Percentiles rank a stretch among this genome's conserved stretches.
Evolutionary conservation across 2,888 invertebrate species (phyloP).

Genomic region (Xylota segnis): DNA sequence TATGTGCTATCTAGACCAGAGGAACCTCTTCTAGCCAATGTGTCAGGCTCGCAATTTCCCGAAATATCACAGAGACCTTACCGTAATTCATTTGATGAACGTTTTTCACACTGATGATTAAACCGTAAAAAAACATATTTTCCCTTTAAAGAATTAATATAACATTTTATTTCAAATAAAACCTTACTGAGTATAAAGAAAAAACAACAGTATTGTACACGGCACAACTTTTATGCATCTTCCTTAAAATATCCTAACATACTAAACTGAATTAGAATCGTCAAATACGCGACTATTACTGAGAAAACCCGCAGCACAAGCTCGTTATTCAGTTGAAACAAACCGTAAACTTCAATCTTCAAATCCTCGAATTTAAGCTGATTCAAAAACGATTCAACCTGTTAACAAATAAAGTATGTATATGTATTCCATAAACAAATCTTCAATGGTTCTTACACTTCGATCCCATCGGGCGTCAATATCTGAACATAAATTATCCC

Average conservation of each 20-base stretch:
- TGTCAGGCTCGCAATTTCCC: no score
- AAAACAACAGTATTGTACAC: no score
- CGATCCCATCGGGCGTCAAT: slow-evolving; percentile 81
- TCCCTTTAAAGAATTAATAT: no score
- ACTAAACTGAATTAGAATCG: slow-evolving; percentile 55
- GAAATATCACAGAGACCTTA: no score
- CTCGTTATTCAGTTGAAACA: slow-evolving; percentile 44
- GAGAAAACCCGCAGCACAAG: slow-evolving; percentile 39
- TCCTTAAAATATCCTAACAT: slow-evolving; percentile 46
- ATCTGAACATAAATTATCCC: slow-evolving; percentile 80
- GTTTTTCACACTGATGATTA: no score
- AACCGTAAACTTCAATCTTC: slow-evolving; percentile 43
- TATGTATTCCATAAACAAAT: not conserved
- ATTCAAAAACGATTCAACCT: slow-evolving; percentile 56
- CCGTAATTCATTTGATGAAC: no score
- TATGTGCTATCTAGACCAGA: no score
- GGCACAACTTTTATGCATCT: not conserved
- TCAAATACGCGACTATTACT: slow-evolving; percentile 35
- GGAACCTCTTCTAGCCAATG: no score
- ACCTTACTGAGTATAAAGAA: no score
- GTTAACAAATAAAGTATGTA: not conserved
- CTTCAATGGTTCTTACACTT: slow-evolving; percentile 78
- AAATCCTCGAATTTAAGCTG: slow-evolving; percentile 37
- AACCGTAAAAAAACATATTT: no score
- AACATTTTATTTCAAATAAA: no score